Conservation (phyloP, 1,140 invertebrate species). For the Mizuhopecten yessoensis region DNA sequence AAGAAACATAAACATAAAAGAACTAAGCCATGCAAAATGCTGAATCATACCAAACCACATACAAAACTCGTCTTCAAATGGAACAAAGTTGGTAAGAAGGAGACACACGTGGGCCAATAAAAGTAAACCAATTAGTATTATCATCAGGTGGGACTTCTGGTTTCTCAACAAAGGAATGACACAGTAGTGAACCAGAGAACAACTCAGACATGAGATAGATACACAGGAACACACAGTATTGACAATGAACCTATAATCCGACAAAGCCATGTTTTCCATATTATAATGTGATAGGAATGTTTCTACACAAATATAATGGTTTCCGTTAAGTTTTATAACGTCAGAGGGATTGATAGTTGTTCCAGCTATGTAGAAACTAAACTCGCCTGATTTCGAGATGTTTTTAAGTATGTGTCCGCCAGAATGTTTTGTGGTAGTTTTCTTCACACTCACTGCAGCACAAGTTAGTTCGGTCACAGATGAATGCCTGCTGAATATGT, state of each 20-base stretch:
- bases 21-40: slow-evolving; percentile 9
- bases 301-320: slow-evolving; percentile 7
- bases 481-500: neutral
- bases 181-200: neutral
- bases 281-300: neutral
- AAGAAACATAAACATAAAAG: slow-evolving; percentile 17
- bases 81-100: neutral
- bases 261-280: neutral
- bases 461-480: neutral
- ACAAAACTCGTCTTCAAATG: neutral
- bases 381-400: neutral
- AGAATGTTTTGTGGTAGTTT: neutral
- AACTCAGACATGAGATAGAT: neutral
- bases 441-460: neutral
- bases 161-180: slow-evolving; percentile 1
- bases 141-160: neutral
- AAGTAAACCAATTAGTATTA: neutral
- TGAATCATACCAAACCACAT: slow-evolving; percentile 2
- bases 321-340: neutral
- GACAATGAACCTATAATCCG: neutral
- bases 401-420: neutral
- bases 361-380: neutral
- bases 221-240: neutral
- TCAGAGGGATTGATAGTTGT: neutral
- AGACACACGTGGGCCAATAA: neutral